Conservation (phyloP, 2,113 vertebrate genomes). For the Cygnus atratus region DNA sequence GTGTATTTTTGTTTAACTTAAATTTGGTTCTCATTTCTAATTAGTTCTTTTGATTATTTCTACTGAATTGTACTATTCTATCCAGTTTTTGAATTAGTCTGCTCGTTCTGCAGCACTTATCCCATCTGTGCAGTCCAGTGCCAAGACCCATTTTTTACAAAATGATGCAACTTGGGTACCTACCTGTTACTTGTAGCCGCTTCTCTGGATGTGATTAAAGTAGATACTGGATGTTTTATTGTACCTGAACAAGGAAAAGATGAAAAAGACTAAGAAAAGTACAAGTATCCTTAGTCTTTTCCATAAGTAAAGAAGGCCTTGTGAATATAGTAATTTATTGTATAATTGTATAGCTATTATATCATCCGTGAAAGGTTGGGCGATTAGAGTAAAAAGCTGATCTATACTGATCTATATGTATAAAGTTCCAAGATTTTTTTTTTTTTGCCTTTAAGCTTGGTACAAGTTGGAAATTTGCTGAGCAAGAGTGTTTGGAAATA, state of each 20-base stretch:
- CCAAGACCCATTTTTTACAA: neutral
- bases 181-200: neutral
- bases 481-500: slow-evolving; percentile 60
- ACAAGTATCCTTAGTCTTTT: neutral
- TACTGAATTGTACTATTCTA: neutral
- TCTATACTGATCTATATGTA: neutral
- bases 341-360: fast-evolving
- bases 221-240: neutral
- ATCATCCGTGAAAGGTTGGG: neutral
- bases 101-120: neutral
- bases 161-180: neutral
- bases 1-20: neutral
- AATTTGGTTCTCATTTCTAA: neutral
- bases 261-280: neutral
- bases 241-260: neutral
- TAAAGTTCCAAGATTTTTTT: neutral
- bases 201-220: neutral
- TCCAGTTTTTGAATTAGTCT: neutral
- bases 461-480: slow-evolving; percentile 52
- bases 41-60: neutral
- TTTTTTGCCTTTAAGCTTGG: slow-evolving; percentile 28
- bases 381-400: neutral
- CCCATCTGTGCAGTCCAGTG: neutral
- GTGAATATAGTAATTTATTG: neutral
- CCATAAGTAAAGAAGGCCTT: neutral